These are phyloP conservation scores for Centrocercus urophasianus DNA, from an alignment of 2,113 vertebrate species.

Conservation along the genomic window DNA sequence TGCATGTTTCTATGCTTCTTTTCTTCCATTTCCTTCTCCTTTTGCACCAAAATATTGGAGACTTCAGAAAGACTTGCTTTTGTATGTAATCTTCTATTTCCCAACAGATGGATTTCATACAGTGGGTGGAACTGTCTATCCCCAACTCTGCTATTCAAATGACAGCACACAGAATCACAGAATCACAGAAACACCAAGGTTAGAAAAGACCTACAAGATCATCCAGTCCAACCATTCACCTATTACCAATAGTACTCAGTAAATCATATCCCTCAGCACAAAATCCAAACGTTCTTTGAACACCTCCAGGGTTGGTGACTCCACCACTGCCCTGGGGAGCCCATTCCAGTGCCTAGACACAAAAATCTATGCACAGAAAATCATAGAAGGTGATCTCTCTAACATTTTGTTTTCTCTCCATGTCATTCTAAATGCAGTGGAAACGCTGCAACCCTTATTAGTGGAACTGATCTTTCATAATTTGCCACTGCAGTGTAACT, in stretches of 20 bases:
- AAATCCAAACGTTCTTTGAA: too few species aligned
- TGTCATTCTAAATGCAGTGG: not conserved
- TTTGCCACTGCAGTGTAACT: not conserved
- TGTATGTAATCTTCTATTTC: not conserved
- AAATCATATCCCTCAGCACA: too few species aligned
- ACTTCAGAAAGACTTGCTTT: not conserved
- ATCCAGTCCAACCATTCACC: too few species aligned
- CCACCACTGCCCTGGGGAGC: too few species aligned
- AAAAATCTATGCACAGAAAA: not conserved
- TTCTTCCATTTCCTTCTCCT: not conserved
- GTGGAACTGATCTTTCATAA: not conserved
- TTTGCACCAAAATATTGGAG: not conserved
- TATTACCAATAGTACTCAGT: too few species aligned
- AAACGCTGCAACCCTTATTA: not conserved
- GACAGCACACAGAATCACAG: not conserved
- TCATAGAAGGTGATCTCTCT: not conserved
- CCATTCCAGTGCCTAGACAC: not conserved
- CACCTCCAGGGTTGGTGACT: too few species aligned
- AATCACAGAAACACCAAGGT: too few species aligned
- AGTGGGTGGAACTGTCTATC: accelerated
- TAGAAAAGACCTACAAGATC: too few species aligned
- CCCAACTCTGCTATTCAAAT: not conserved
- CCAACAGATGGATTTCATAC: not conserved
- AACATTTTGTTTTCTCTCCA: not conserved
- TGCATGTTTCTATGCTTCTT: not conserved